Evolutionary conservation across 2,113 vertebrate genomes (phyloP), one percentile per base, ranked within the genome.

Genomic region (Lamprologus ornatipinnis): DNA sequence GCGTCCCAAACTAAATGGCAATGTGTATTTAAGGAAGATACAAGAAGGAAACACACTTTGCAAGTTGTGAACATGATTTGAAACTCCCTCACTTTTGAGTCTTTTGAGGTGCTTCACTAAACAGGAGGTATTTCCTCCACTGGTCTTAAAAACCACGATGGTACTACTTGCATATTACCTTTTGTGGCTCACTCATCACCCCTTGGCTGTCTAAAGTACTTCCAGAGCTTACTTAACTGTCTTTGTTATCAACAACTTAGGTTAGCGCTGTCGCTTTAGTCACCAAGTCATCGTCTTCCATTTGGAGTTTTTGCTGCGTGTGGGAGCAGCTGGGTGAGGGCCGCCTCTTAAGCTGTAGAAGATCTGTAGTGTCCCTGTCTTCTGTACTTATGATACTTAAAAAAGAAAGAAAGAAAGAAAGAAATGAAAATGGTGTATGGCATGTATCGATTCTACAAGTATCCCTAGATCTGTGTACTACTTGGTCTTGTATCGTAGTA

Each of bases 101-200:
- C 35, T 70, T 70, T 70, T 70, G 1, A 70, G 35, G 0, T 14
- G 19, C 0, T 68, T 68, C n/a, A 40, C n/a, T 68, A 68, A 68
- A 23, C 7, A 8, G n/a, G 35, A 70, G 37, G 12, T 23, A 70
- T 70, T 70, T 42, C 12, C n/a, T 3, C 65, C 37, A 42, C 13
- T 70, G 65, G 35, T 42, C 37, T 70, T 40, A 70, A 42, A 70
- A 42, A 40, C 17, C 63, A 70, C n/a, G 5, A 23, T 14, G 33
- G 33, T 21, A 14, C 63, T 40, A 68, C 19, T 40, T 68, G 11
- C 63, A 68, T 68, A 68, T 40, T 42, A 23, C 63, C 63, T 70
- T 70, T 70, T 70, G 63, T 23, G 35, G n/a, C 35, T 70, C n/a
- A 23, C 35, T 42, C 12, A 42, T 70, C 65, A 70, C n/a, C 35